Evolutionary conservation across 2,113 vertebrate species (phyloP), one percentile per base, ranked within the genome.

Genomic region (Gymnocephalus cernua): DNA sequence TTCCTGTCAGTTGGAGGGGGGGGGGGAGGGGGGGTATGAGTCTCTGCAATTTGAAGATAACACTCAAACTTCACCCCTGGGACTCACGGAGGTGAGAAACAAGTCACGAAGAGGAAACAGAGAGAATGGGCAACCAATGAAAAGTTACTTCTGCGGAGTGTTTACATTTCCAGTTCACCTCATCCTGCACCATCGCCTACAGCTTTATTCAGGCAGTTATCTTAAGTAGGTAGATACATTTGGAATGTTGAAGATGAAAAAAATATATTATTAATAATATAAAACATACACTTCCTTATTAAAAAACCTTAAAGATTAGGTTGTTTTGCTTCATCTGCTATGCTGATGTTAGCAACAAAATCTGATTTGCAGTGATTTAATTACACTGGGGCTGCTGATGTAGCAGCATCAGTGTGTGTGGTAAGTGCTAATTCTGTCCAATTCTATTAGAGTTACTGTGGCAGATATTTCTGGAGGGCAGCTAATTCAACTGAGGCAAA

Each of bases 31-130:
- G 63, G 44, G 75, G 66, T 21, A 29, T 19, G 80, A 79, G 84
- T 77, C 63, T 82, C 88, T 95, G 94, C 84, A 76, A 63, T 56
- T 21, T 50, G 54, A 75, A 94, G 94, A 95, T 95, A 95, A 93
- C 87, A 57, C 74, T 74, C 48, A 35, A 76, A 66, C 87, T 66
- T 85, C 75, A 57, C 90, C 83, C 80, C 32, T 35, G 68, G 74
- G 74, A 84, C 27, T 58, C 11, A 25, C n/a, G 9, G 68, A 73
- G 84, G 74, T 79, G 62, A 81, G 82, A 88, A 69, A 76, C 62
- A 8, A 77, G 86, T 48, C 91, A 91, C 91, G 90, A 91, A 93
- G 77, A 90, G 92, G 92, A 95, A 94, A 76, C 38, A 10, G 23
- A 59, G 59, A 73, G 84, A 80, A 80, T 6, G 25, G 68, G 48